phyloP scores from a whole-genome alignment of 2,888 invertebrate species.

The Hermaeophaga mercurialis region DNA sequence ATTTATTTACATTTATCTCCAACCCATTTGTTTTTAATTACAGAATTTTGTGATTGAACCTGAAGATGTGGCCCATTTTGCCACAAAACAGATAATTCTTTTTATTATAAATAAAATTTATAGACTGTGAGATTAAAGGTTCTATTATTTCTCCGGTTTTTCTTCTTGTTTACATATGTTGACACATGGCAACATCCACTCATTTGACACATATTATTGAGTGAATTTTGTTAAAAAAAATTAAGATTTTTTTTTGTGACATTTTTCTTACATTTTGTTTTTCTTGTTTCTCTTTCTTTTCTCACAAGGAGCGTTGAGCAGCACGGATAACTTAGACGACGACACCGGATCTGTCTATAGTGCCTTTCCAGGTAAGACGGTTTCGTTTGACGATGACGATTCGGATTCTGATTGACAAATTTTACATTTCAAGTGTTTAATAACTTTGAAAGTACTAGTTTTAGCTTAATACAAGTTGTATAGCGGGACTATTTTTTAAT shows the following conservation, averaged over 20 bases:
- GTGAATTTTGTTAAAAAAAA: too few relatives aligned
- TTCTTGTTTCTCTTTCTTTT: slow-evolving; percentile 21
- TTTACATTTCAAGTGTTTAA: slow-evolving; percentile 1
- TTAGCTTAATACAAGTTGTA: slow-evolving; percentile 16
- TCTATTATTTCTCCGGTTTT: too few relatives aligned
- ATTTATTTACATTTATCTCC: too few relatives aligned
- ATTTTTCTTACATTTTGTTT: slow-evolving; percentile 9
- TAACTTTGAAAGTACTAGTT: slow-evolving; percentile 3
- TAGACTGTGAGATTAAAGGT: too few relatives aligned
- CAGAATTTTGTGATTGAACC: too few relatives aligned
- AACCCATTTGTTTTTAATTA: too few relatives aligned
- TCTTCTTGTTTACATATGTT: too few relatives aligned
- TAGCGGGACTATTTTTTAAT: slow-evolving; percentile 10
- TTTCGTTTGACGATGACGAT: slow-evolving; percentile 56
- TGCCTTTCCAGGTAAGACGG: slow-evolving; percentile 68
- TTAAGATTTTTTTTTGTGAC: slow-evolving; percentile 3
- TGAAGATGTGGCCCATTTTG: too few relatives aligned
- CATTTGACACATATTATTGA: too few relatives aligned
- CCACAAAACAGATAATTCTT: too few relatives aligned
- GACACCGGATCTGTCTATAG: slow-evolving; percentile 75
- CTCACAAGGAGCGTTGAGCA: slow-evolving; percentile 75
- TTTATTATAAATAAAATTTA: too few relatives aligned
- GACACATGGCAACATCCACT: too few relatives aligned
- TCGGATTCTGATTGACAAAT: slow-evolving; percentile 57
- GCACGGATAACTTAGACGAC: slow-evolving; percentile 85